A percentile compares a stretch with the other conserved stretches of the same genome.
phyloP scores from a whole-genome alignment of 2,113 vertebrate genomes.

The Alethe castanea region DNA sequence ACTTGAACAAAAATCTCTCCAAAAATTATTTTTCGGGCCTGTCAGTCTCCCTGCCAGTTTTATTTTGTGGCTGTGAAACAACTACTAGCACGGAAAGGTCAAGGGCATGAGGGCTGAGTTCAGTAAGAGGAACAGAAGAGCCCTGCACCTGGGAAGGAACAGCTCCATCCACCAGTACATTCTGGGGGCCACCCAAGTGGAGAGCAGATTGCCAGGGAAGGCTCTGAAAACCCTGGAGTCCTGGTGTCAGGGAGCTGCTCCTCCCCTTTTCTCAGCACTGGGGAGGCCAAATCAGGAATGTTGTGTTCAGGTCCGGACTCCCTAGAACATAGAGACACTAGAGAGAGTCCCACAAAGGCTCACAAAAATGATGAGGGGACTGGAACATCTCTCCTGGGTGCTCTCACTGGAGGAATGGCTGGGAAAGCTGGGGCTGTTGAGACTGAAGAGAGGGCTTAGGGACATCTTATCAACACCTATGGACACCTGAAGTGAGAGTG shows the following conservation, averaged over 20 bases:
- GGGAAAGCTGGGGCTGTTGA: not conserved
- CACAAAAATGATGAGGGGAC: not conserved
- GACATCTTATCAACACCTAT: not conserved
- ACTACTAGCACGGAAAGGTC: not conserved
- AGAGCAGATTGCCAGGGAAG: not conserved
- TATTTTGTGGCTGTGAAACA: not conserved
- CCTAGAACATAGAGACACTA: not conserved
- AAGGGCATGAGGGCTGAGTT: not conserved
- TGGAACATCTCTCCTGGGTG: not conserved
- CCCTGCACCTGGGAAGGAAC: not conserved
- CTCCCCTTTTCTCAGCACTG: not conserved
- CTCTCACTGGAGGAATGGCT: not conserved
- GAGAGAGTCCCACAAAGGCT: not conserved
- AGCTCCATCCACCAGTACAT: not conserved
- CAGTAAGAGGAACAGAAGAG: not conserved
- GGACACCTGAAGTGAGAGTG: not conserved
- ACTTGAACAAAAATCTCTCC: not conserved
- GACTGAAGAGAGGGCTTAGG: not conserved
- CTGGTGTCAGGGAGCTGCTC: not conserved
- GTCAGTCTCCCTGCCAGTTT: not conserved
- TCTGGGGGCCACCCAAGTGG: not conserved
- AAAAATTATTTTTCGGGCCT: not conserved
- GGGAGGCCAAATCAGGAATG: not conserved
- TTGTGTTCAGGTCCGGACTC: not conserved
- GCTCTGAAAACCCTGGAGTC: not conserved